Evolutionary conservation across 2,113 vertebrate species (phyloP).

Genomic region (Percina caprodes): DNA sequence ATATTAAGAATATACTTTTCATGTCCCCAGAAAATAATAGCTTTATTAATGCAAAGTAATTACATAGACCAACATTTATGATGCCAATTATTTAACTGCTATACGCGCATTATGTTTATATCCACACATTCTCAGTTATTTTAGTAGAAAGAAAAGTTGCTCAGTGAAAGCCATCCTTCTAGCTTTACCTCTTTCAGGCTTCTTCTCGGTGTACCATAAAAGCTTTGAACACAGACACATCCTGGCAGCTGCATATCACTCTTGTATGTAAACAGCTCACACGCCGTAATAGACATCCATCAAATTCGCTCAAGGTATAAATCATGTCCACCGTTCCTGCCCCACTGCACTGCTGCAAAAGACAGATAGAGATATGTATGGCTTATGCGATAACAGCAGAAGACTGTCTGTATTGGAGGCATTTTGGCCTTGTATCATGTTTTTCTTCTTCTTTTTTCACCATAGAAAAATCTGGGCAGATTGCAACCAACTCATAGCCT

Average conservation of each 20-base stretch:
- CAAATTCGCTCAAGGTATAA: constrained; percentile 58
- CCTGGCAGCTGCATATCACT: constrained; percentile 44
- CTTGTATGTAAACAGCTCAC: constrained; percentile 48
- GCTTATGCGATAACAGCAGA: constrained; percentile 20
- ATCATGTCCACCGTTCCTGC: constrained; percentile 30
- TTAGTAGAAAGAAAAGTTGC: not conserved
- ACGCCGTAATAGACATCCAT: constrained; percentile 53
- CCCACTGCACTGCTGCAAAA: constrained; percentile 30
- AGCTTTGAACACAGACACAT: constrained; percentile 32
- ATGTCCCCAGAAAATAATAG: constrained; percentile 4
- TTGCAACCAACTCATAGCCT: constrained; percentile 36
- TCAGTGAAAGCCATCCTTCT: not conserved
- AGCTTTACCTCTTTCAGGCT: not conserved
- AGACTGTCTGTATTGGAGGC: constrained; percentile 29
- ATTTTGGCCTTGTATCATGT: constrained; percentile 30
- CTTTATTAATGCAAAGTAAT: constrained; percentile 30
- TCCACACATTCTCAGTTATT: constrained; percentile 1
- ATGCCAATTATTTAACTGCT: constrained; percentile 1
- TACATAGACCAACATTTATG: constrained; percentile 23
- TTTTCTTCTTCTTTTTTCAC: constrained; percentile 2
- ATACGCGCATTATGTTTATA: not conserved
- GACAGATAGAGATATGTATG: constrained; percentile 54
- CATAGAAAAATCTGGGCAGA: constrained; percentile 37
- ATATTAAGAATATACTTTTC: constrained; percentile 28
- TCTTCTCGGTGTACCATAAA: not conserved